Conservation (phyloP, 2,888 invertebrate species). For the Limnephilus auricula region DNA sequence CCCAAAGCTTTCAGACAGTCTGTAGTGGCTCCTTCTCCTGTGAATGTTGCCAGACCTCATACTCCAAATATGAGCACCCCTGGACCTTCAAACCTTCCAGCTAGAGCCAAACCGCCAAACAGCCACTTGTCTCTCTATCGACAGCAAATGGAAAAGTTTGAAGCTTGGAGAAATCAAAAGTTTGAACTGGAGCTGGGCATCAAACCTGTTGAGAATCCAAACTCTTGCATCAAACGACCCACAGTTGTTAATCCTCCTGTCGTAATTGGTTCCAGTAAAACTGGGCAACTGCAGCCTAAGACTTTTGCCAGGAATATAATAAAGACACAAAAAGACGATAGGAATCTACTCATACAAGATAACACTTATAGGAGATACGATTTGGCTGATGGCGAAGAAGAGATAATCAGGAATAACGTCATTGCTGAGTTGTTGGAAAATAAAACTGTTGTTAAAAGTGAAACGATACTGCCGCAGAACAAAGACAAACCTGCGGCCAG, state of each 20-base stretch:
- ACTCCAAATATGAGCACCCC: neutral
- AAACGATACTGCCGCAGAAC: neutral
- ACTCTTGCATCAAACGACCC: neutral
- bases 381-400: constrained; percentile 32
- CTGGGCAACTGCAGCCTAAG: neutral
- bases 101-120: neutral
- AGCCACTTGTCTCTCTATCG: constrained; percentile 56
- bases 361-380: constrained; percentile 31
- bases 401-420: constrained; percentile 2
- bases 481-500: constrained; percentile 13
- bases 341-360: constrained; percentile 19
- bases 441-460: constrained; percentile 5
- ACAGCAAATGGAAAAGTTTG: constrained; percentile 61
- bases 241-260: neutral
- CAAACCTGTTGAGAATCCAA: neutral
- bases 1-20: neutral
- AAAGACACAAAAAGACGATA: neutral
- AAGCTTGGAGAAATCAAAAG: constrained; percentile 54
- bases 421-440: constrained; percentile 34
- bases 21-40: neutral
- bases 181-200: constrained; percentile 49
- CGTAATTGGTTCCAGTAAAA: neutral
- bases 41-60: neutral
- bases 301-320: neutral
- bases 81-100: neutral